Evolutionary conservation across 2,113 vertebrate species (phyloP).

Genomic region (Tautogolabrus adspersus): DNA sequence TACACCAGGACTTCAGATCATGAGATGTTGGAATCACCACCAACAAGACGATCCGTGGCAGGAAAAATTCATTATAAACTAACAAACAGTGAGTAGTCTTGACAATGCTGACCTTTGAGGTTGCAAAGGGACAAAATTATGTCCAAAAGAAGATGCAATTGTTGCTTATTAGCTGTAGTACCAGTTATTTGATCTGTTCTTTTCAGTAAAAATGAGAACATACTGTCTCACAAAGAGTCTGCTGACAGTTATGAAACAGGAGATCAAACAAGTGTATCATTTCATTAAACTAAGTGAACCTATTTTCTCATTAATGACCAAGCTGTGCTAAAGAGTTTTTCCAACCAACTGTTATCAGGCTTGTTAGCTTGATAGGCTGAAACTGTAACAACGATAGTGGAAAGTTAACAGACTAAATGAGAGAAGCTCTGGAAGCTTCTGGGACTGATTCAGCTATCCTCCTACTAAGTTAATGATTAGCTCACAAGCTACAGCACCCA

Average conservation of each 20-base stretch:
- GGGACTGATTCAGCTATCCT: background rate
- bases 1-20: background rate
- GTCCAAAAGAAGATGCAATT: background rate
- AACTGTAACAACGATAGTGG: too few relatives aligned
- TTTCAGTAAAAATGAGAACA: background rate
- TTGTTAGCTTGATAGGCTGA: background rate
- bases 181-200: background rate
- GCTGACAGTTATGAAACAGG: background rate
- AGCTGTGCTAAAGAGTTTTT: background rate
- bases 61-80: too few relatives aligned
- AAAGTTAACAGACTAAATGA: background rate
- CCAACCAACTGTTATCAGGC: background rate
- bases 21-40: background rate
- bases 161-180: background rate
- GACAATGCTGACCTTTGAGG: background rate
- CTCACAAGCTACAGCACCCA: background rate
- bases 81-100: background rate
- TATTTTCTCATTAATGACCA: background rate
- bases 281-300: background rate
- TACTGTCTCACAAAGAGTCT: background rate
- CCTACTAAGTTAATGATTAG: background rate
- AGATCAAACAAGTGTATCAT: background rate
- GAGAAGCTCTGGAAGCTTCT: background rate
- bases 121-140: background rate
- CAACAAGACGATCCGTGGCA: background rate